Evolutionary conservation across 2,113 vertebrate species (phyloP), one percentile per base, ranked within the genome.

Genomic region (Mionectes macconnelli): DNA sequence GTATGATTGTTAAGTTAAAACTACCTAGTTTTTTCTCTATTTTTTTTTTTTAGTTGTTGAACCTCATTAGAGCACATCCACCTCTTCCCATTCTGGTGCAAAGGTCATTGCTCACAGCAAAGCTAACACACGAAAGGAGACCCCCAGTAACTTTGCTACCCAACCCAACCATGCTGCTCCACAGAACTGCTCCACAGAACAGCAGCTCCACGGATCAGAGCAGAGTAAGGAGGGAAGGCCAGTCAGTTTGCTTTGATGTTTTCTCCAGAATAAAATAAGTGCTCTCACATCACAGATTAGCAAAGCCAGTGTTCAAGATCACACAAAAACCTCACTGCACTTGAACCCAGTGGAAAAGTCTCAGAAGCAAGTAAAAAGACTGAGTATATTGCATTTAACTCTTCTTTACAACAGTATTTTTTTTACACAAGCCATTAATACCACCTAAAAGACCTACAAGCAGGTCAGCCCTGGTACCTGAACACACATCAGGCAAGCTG

Each of bases 11-110:
- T 67, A 80, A 63, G 50, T 4, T 5, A 68, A 80, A 84, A n/a
- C 4, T 37, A 8, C 5, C 3, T 5, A 1, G 5, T 84, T 25
- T 4, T 22, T 9, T 23, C 7, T 8, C 4, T 25, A 2, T 30
- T 22, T 33, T 40, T 19, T 44, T 20, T 45, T 74, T 67, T 18
- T 5, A 59, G 15, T 35, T 60, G 14, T 25, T 80, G 21, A 83
- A 60, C 18, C 64, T 28, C 31, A n/a, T 62, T n/a, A 45, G 8
- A 12, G 37, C 8, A 92, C 93, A 87, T 33, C 22, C 20, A 56
- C 11, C 39, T 91, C n/a, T 44, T 70, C 28, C 27, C 12, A 31
- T 3, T 52, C 21, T 49, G 63, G 35, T 35, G 50, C 40, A 74
- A 83, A 86, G 40, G 44, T 17, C 57, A 19, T 1, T 73, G 33